These are phyloP conservation scores for Euplagia quadripunctaria DNA, from an alignment of 2,888 invertebrate species.

Conservation along the genomic window DNA sequence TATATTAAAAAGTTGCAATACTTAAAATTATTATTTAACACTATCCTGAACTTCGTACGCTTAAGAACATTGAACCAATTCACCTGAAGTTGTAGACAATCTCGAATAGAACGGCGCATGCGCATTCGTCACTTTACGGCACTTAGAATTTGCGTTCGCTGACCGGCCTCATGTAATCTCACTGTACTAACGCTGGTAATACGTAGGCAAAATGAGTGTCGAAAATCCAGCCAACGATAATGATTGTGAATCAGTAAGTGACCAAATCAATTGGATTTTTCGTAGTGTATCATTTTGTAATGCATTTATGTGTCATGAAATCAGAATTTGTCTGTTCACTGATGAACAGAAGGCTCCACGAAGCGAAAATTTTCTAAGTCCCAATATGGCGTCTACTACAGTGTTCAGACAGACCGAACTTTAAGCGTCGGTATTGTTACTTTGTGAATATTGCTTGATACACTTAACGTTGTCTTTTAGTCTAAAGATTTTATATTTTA, in stretches of 20 bases:
- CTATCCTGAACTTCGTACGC: conserved; percentile 46
- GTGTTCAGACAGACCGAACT: conserved; percentile 82
- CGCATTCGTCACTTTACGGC: conserved; percentile 87
- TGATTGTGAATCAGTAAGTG: conserved; percentile 88
- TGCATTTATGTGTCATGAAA: conserved; percentile 36
- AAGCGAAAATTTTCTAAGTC: conserved; percentile 90
- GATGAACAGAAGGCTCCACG: conserved; percentile 80
- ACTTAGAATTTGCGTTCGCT: conserved; percentile 86
- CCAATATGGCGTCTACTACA: conserved; percentile 95
- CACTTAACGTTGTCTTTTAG: conserved; percentile 12
- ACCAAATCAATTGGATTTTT: conserved; percentile 59
- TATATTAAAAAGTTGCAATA: no score
- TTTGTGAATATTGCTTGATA: conserved; percentile 37
- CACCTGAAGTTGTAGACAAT: conserved; percentile 68
- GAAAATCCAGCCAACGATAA: conserved; percentile 88
- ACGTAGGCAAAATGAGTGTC: conserved; percentile 89
- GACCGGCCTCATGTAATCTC: conserved; percentile 78
- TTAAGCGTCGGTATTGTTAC: conserved; percentile 74
- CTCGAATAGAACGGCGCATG: conserved; percentile 82
- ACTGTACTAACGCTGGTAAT: conserved; percentile 73
- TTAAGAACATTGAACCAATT: conserved; percentile 65
- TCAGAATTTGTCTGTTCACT: conserved; percentile 75
- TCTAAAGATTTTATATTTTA: conserved; percentile 26
- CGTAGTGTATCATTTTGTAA: conserved; percentile 45
- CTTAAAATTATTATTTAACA: background rate